Conservation (phyloP, 2,888 invertebrate genomes). For the Melieria omissa region DNA sequence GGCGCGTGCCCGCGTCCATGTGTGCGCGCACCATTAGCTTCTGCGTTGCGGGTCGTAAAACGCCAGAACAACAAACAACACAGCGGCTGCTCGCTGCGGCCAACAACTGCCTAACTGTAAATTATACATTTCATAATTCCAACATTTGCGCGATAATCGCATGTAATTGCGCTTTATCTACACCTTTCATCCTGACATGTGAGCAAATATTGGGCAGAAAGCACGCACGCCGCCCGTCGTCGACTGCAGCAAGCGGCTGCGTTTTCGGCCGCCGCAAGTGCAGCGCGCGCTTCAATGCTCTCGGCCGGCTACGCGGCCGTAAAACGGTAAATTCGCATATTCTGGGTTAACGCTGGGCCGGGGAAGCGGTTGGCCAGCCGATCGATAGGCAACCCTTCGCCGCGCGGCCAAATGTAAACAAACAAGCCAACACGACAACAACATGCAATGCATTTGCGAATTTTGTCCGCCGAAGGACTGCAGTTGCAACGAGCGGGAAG, state of each 20-base stretch:
- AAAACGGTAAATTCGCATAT: slow-evolving; percentile 54
- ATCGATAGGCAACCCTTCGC: background rate
- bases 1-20: background rate
- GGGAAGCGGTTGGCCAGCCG: slow-evolving; percentile 3
- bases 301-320: slow-evolving; percentile 45
- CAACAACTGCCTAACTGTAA: slow-evolving; percentile 58
- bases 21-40: background rate
- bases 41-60: background rate
- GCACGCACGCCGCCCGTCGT: background rate
- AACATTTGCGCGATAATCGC: slow-evolving; percentile 58
- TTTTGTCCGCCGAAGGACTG: no score
- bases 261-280: slow-evolving; percentile 18
- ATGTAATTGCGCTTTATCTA: slow-evolving; percentile 65
- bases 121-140: slow-evolving; percentile 64
- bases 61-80: background rate
- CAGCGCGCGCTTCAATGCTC: slow-evolving; percentile 55
- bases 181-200: slow-evolving; percentile 64
- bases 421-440: slow-evolving; percentile 1
- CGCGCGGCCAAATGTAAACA: background rate
- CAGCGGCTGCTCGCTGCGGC: slow-evolving; percentile 7
- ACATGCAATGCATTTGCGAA: slow-evolving; percentile 16
- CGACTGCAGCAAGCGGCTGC: slow-evolving; percentile 31
- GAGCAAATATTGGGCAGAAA: slow-evolving; percentile 52
- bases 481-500: no score
- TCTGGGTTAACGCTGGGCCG: slow-evolving; percentile 26